phyloP scores from a whole-genome alignment of 2,113 vertebrate genomes.

The Rhynchomys soricoides region DNA sequence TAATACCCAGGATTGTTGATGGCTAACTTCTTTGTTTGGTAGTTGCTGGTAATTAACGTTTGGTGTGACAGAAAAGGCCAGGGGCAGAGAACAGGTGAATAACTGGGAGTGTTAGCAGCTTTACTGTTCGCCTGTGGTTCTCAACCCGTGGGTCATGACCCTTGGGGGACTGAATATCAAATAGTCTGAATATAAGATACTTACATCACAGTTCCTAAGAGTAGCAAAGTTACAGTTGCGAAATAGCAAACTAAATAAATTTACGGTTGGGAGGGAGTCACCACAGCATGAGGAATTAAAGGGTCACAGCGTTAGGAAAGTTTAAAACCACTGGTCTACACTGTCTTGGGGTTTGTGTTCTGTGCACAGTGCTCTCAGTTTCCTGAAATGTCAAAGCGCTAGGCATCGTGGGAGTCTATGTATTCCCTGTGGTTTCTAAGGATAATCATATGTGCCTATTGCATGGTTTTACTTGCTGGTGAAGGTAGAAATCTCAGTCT shows the following conservation, averaged over 20 bases:
- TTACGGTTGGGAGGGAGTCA: not conserved
- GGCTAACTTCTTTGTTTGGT: not conserved
- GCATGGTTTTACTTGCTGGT: conserved; percentile 63
- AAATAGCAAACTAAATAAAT: not conserved
- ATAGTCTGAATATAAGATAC: too few relatives aligned
- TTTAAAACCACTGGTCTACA: not conserved
- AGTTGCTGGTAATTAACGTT: not conserved
- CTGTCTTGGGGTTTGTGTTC: not conserved
- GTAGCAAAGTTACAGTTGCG: not conserved
- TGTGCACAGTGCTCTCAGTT: not conserved
- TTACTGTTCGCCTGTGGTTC: not conserved
- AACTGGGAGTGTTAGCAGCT: not conserved
- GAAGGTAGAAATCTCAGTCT: conserved; percentile 17
- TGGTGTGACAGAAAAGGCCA: not conserved
- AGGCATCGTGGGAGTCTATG: conserved; percentile 45
- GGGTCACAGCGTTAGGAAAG: not conserved
- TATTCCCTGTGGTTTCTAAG: conserved; percentile 40
- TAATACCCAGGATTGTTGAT: not conserved
- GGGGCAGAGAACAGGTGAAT: not conserved
- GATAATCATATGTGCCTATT: not conserved
- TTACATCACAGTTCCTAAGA: not conserved
- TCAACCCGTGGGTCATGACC: not conserved
- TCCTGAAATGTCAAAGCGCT: conserved; percentile 8
- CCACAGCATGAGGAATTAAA: not conserved
- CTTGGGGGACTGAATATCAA: not conserved